Evolutionary conservation across 2,113 vertebrate genomes (phyloP), one percentile per base, ranked within the genome.

Genomic region (Perognathus longimembris): DNA sequence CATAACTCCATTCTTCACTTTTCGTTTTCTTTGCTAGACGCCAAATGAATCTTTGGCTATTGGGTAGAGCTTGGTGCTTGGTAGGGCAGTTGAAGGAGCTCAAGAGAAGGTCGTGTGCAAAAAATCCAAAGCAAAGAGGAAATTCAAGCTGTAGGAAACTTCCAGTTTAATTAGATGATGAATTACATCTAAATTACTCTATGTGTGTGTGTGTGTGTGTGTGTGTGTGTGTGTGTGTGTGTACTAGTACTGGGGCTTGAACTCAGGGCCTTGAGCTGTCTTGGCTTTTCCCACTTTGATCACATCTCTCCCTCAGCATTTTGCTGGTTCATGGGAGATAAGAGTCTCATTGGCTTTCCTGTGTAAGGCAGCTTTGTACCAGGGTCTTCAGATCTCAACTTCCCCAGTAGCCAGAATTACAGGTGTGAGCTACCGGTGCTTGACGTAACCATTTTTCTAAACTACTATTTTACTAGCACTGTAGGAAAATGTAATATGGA

Each of bases 21-120:
- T 64, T 17, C 64, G 61, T 93, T 85, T 93, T 91, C 92, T 97
- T 97, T 90, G 92, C 82, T 95, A 95, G 92, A 96, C 85, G 63
- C 45, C 69, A 9, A 89, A 45, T 85, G 88, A 74, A 93, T 96
- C 88, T 97, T 85, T 95, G 90, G 93, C 93, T 93, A 91, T 90
- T 88, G 90, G 90, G 96, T 88, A 96, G 92, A 96, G 97, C 93
- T 96, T 95, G 79, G 89, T 50, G 76, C 96, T 80, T 40, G 97
- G 94, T 95, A 97, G 97, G 94, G 97, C 91, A 94, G 92, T 92
- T 92, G 94, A 96, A 24, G 92, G 96, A 98, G 98, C 98, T 98
- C 98, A 98, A 98, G 98, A 98, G 97, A 97, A 95, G 92, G 97
- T 79, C 95, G 70, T 97, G 93, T 98, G 96, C 96, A 93, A 90